These are phyloP conservation scores for Paedocypris micromegethes DNA, from an alignment of 2,797 vertebrate species.

Conservation along the genomic window DNA sequence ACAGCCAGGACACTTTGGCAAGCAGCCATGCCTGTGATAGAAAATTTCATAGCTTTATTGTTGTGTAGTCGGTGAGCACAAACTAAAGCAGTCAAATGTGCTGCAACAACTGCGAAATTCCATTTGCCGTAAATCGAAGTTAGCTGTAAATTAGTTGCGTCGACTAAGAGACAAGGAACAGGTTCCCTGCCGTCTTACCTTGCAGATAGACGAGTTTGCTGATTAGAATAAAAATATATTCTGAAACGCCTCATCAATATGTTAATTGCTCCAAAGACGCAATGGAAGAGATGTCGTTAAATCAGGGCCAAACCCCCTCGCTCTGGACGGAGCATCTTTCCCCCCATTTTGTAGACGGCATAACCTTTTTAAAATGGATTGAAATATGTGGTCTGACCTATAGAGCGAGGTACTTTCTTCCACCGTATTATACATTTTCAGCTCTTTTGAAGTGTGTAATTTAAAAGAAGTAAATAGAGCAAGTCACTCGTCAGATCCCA, in stretches of 20 bases:
- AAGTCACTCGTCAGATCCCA: not conserved
- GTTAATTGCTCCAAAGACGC: conserved; percentile 32
- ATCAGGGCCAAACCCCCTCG: conserved; percentile 7
- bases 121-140: not conserved
- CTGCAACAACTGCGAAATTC: not conserved
- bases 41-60: too few relatives aligned
- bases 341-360: conserved; percentile 25
- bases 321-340: conserved; percentile 25
- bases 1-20: too few relatives aligned
- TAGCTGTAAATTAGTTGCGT: conserved; percentile 11
- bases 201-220: conserved; percentile 26
- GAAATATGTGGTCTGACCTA: conserved; percentile 33
- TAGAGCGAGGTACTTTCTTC: conserved; percentile 5
- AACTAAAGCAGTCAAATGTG: not conserved
- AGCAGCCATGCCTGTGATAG: too few relatives aligned
- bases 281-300: conserved; percentile 33
- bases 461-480: conserved; percentile 3
- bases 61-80: too few relatives aligned
- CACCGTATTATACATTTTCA: conserved; percentile 19
- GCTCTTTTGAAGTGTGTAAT: conserved; percentile 10
- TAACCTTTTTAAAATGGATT: conserved; percentile 37
- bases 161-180: conserved; percentile 34
- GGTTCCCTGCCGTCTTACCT: conserved; percentile 32
- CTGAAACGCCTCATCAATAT: conserved; percentile 31
- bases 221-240: conserved; percentile 40